Evolutionary conservation across 2,797 vertebrate genomes (phyloP).

Genomic region (Cyprinodon diabolis): DNA sequence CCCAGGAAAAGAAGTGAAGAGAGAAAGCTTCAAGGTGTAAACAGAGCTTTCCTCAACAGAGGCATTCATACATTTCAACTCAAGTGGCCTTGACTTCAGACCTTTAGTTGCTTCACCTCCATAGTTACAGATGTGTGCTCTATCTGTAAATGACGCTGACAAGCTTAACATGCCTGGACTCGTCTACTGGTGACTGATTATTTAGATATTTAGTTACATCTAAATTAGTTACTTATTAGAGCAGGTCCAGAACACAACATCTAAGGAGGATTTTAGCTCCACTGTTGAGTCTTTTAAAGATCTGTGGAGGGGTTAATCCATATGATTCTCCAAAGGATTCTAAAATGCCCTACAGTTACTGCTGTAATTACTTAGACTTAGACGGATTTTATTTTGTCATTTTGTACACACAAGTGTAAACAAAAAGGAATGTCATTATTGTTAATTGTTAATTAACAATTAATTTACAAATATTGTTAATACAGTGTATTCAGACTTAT

Average conservation of each 20-base stretch:
- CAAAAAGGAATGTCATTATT: too few species aligned
- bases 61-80: not conserved
- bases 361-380: not conserved
- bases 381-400: too few species aligned
- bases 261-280: not conserved
- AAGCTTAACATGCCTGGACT: slow-evolving; percentile 45
- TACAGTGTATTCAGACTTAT: not conserved
- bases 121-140: slow-evolving; percentile 12
- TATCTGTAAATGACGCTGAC: slow-evolving; percentile 9
- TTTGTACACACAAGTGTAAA: too few species aligned
- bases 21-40: too few species aligned
- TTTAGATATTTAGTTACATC: not conserved
- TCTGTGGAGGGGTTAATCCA: not conserved
- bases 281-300: not conserved
- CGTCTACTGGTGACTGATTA: slow-evolving; percentile 17
- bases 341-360: not conserved
- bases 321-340: not conserved
- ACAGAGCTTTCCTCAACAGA: too few species aligned
- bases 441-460: too few species aligned
- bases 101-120: slow-evolving; percentile 2
- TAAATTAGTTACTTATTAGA: slow-evolving; percentile 32
- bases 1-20: too few species aligned
- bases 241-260: not conserved
- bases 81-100: not conserved
- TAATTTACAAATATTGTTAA: not conserved